Percentiles rank a stretch among this genome's conserved stretches.
Evolutionary conservation across 1,140 invertebrate genomes (phyloP).

Genomic region (Ceratina japonica): DNA sequence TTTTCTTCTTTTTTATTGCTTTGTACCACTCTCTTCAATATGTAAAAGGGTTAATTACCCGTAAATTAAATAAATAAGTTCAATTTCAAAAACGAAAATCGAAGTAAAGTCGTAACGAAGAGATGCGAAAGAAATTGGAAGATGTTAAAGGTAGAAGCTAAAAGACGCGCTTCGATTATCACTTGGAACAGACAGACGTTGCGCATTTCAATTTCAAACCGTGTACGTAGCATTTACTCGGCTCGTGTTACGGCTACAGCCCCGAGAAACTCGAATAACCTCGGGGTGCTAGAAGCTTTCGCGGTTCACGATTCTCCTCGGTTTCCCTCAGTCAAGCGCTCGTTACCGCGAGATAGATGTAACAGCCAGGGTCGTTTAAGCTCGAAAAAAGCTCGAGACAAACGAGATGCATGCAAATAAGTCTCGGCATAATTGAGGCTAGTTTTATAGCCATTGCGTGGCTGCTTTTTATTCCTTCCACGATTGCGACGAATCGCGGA

Average conservation of each 20-base stretch:
- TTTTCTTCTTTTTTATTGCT: no score
- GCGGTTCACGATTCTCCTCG: neutral
- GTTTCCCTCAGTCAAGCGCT: neutral
- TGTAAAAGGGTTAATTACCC: no score
- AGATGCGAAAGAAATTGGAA: no score
- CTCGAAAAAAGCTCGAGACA: neutral
- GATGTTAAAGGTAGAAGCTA: no score
- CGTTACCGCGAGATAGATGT: neutral
- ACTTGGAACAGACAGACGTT: neutral
- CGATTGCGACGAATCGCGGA: no score
- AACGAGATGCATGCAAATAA: slow-evolving; percentile 11
- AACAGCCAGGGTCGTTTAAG: neutral
- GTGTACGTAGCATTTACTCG: neutral
- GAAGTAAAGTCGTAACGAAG: no score
- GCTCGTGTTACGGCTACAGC: neutral
- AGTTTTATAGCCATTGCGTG: neutral
- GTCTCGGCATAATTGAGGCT: neutral
- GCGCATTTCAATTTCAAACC: slow-evolving; percentile 28
- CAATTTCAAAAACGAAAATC: no score
- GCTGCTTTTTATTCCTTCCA: neutral
- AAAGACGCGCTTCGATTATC: no score
- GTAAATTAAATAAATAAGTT: no score
- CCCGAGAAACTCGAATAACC: neutral
- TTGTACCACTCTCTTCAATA: no score
- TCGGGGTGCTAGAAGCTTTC: neutral